phyloP scores from a whole-genome alignment of 2,888 invertebrate species.

The Drosophila macrothrix region DNA sequence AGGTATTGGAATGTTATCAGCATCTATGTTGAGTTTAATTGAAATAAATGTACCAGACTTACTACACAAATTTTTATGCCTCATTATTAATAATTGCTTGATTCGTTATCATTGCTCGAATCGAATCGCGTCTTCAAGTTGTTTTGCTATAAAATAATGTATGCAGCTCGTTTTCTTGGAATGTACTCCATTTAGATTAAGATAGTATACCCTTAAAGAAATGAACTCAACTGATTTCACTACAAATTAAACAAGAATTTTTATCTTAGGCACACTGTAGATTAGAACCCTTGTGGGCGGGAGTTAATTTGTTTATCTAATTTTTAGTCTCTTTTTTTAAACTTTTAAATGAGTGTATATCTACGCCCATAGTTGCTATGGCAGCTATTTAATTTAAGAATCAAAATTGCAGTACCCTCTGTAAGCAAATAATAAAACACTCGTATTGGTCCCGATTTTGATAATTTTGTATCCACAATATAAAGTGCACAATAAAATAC shows the following conservation, averaged over 20 bases:
- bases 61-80: neutral
- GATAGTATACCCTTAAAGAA: neutral
- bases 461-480: neutral
- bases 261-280: neutral
- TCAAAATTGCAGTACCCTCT: neutral
- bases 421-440: too few species aligned
- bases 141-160: neutral
- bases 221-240: neutral
- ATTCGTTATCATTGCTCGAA: slow-evolving; percentile 1
- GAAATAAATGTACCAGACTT: slow-evolving; percentile 35
- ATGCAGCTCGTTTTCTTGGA: neutral
- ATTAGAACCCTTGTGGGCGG: neutral
- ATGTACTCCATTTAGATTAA: neutral
- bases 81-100: neutral
- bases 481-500: neutral
- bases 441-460: neutral
- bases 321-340: neutral
- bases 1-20: slow-evolving; percentile 17
- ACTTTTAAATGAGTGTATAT: neutral
- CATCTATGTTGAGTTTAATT: slow-evolving; percentile 31
- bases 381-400: neutral
- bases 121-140: neutral
- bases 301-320: neutral
- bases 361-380: neutral
- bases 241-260: neutral